Conservation (phyloP, 2,113 vertebrate species). For the Colinus virginianus region DNA sequence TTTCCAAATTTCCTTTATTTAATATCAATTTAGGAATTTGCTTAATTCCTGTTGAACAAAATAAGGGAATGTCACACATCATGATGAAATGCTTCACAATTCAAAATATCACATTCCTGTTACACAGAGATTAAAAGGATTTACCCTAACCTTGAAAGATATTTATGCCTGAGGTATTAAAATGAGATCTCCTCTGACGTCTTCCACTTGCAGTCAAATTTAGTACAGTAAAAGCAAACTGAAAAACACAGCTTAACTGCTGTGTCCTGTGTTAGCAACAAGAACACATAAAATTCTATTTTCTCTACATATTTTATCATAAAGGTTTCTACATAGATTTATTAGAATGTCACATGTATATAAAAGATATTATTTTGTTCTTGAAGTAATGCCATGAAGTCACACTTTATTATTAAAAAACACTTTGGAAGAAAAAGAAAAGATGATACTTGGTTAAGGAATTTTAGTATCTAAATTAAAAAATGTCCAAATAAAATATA, state of each 20-base stretch:
- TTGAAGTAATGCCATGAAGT: neutral
- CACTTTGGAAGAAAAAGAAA: neutral
- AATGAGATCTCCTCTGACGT: neutral
- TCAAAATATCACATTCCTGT: neutral
- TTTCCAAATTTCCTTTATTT: neutral
- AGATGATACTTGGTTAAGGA: neutral
- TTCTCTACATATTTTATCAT: neutral
- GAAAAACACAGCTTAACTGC: neutral
- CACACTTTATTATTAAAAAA: neutral
- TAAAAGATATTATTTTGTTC: neutral
- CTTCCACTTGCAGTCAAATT: neutral
- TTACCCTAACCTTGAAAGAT: neutral
- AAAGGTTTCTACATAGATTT: neutral
- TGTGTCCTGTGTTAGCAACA: neutral
- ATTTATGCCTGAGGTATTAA: neutral
- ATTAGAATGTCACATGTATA: neutral
- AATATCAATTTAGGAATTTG: slow-evolving; percentile 8
- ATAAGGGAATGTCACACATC: neutral
- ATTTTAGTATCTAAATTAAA: neutral
- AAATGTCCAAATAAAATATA: neutral
- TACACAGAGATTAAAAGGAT: slow-evolving; percentile 21
- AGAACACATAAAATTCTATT: neutral
- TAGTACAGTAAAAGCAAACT: neutral
- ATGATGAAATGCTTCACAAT: neutral
- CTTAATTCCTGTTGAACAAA: neutral